Conservation (phyloP, 2,113 vertebrate genomes). For the Chionis minor region DNA sequence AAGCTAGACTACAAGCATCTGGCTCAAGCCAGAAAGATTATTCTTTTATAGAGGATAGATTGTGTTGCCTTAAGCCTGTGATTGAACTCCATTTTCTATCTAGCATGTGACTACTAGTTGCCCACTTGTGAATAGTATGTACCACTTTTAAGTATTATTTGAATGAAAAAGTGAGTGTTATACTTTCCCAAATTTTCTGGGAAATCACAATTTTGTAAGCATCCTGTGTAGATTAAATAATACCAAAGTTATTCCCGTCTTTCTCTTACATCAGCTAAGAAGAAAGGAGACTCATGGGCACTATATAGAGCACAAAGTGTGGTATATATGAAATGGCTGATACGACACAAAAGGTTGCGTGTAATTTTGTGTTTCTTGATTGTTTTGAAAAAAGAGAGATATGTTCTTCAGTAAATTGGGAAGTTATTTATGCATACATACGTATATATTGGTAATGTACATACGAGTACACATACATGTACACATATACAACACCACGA, state of each 20-base stretch:
- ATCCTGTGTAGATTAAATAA: background rate
- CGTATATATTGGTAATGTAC: background rate
- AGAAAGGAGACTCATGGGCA: background rate
- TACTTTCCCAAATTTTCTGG: background rate
- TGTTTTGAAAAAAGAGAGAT: background rate
- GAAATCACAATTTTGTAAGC: background rate
- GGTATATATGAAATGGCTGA: background rate
- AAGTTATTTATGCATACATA: background rate
- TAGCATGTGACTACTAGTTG: background rate
- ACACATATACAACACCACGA: background rate
- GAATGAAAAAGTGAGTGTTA: background rate
- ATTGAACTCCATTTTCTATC: background rate
- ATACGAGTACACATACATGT: accelerated
- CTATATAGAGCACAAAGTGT: background rate
- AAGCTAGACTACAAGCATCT: background rate
- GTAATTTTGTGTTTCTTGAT: background rate
- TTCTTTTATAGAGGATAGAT: background rate
- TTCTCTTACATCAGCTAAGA: background rate
- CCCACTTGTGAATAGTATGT: background rate
- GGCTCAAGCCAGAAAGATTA: background rate
- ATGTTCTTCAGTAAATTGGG: background rate
- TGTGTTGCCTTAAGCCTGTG: background rate
- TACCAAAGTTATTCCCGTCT: background rate
- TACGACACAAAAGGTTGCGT: background rate
- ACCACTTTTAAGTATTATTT: background rate